Evolutionary conservation across 2,888 invertebrate genomes (phyloP).

Genomic region (Epirrhoe alternata): DNA sequence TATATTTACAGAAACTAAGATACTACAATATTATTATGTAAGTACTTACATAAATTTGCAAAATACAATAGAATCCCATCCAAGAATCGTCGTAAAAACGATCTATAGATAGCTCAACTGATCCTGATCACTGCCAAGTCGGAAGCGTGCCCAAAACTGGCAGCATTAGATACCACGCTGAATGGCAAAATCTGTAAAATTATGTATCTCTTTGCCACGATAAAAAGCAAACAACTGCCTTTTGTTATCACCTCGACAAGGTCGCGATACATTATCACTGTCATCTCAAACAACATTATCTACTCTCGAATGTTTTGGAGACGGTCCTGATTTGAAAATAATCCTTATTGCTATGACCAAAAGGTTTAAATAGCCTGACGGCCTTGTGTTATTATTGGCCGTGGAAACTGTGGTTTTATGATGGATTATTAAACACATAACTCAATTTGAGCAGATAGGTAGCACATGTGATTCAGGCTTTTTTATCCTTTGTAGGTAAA

Average conservation of each 20-base stretch:
- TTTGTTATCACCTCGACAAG: constrained; percentile 53
- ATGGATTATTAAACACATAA: constrained; percentile 36
- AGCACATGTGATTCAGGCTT: not conserved
- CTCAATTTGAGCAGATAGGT: constrained; percentile 6
- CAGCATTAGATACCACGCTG: too few species aligned
- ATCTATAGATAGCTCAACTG: too few species aligned
- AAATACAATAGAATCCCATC: too few species aligned
- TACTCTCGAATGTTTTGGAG: constrained; percentile 49
- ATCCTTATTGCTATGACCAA: constrained; percentile 24
- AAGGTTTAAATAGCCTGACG: constrained; percentile 21
- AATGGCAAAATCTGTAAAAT: too few species aligned
- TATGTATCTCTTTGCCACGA: too few species aligned
- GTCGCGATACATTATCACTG: constrained; percentile 62
- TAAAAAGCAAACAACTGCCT: constrained; percentile 33
- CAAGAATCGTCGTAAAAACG: too few species aligned
- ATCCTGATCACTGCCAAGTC: too few species aligned
- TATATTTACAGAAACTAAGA: too few species aligned
- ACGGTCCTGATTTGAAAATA: constrained; percentile 43
- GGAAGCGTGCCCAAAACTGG: too few species aligned
- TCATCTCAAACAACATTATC: constrained; percentile 64
- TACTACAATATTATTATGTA: too few species aligned
- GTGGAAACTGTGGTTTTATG: constrained; percentile 37
- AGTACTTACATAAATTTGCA: too few species aligned
- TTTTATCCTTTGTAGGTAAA: not conserved
- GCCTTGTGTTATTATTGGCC: constrained; percentile 40